Evolutionary conservation across 2,113 vertebrate species (phyloP), one percentile per base, ranked within the genome.

Genomic region (Rhineura floridana): DNA sequence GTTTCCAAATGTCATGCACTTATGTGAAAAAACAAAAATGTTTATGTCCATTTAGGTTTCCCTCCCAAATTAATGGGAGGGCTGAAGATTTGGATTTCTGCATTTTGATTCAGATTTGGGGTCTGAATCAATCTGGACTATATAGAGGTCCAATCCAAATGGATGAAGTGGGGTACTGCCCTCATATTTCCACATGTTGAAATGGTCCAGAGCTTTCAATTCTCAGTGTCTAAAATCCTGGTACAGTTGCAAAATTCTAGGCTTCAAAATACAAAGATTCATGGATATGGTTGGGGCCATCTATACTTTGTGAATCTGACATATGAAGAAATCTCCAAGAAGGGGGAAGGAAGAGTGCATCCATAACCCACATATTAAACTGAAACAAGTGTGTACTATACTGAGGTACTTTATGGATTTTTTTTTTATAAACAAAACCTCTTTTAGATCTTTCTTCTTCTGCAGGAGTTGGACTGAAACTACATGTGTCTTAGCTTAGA

Each of bases 401-500:
- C 86, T 75, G 87, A 92, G 90, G 67, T 92, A 81, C 44, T 81
- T 89, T 92, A 83, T 85, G 82, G 89, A 87, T 92, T 80, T 86
- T 86, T 72, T 89, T 89, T 93, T 87, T 62, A 50, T 6, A 50
- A 50, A 50, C 48, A 63, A 63, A 63, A 63, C 62, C 33, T 15
- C 44, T 89, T 91, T 94, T 90, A 95, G 92, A 93, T 94, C 83
- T 95, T 84, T 94, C 86, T 85, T 85, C 93, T 93, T 96, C 91
- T 88, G 93, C 92, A 94, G 92, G 42, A 89, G 93, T 82, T 93
- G 92, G 96, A 95, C 84, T 85, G 86, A 95, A 96, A 95, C 93
- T 90, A 92, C 91, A 92, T 88, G 89, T 90, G 91, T 94, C 95
- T 94, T 93, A 94, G 92, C 95, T 94, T 93, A 94, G 90, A 96